Evolutionary conservation across 2,797 vertebrate species (phyloP), one percentile per base, ranked within the genome.

Genomic region (Bufotes viridis): DNA sequence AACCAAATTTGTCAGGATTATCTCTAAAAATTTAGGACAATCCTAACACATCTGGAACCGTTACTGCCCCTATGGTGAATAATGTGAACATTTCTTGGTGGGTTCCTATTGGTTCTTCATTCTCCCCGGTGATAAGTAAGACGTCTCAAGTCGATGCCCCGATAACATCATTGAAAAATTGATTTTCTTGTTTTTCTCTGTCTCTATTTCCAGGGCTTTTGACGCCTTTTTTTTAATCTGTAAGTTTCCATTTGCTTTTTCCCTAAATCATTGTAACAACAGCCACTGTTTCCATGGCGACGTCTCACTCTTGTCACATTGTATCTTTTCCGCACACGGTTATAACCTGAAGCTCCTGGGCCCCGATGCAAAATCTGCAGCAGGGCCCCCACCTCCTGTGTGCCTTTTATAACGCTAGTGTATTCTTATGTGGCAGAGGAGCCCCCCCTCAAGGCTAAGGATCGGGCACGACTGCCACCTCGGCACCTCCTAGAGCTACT

Each of bases 151-250:
- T 81, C 79, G 79, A 65, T 13, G 17, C 8, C 9, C 12, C 15
- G 34, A 42, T 81, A 42, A 49, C 60, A 63, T 81, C 61, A 81
- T 81, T 63, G 51, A 14, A n/a, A 12, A n/a, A 81, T 81, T 65
- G 60, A 65, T 81, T 63, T 81, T 81, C n/a, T 51, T 53, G 69
- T 14, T 61, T 42, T 60, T 22, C 12, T 61, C 42, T 14, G 13
- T 34, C 15, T 29, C 24, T 49, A 81, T 81, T 81, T 81, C 29
- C 18, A 81, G 79, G 79, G 49, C 7, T 15, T 20, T 13, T 79
- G 78, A 81, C 11, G n/a, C 61, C 0, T 49, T 75, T 75, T 63
- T 42, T 2, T 34, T n/a, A n/a, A 55, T 81, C 26, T 61, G 53
- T 26, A 79, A 20, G 57, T 12, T 81, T 61, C 57, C 24, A 51